These are phyloP conservation scores for Gastrophysa polygoni DNA, from an alignment of 2,888 invertebrate genomes.

Conservation along the genomic window DNA sequence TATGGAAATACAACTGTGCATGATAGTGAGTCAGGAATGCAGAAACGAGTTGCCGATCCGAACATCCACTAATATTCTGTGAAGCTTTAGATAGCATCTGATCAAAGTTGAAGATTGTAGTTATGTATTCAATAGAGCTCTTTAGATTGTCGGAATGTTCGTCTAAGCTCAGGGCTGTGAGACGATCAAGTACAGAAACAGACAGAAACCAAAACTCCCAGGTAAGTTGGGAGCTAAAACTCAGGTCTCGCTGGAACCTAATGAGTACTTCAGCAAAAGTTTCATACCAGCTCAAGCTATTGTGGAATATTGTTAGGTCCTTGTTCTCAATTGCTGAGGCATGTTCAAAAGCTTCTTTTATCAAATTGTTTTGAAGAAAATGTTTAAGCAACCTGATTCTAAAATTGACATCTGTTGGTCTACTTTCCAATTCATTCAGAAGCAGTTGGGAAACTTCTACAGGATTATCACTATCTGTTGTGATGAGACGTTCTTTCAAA, in stretches of 20 bases:
- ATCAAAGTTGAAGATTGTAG: constrained; percentile 75
- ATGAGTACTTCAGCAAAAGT: constrained; percentile 64
- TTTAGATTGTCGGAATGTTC: constrained; percentile 61
- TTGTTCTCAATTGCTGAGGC: constrained; percentile 74
- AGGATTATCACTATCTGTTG: constrained; percentile 66
- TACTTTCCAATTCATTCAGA: constrained; percentile 69
- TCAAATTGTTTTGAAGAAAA: constrained; percentile 70
- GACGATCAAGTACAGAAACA: constrained; percentile 69
- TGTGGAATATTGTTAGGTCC: constrained; percentile 63
- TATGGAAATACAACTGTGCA: constrained; percentile 80
- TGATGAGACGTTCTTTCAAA: constrained; percentile 73
- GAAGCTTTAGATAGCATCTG: constrained; percentile 65
- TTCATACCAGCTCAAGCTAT: constrained; percentile 69
- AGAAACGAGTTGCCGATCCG: constrained; percentile 60
- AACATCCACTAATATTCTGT: constrained; percentile 51
- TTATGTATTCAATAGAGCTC: constrained; percentile 62
- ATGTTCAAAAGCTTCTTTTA: constrained; percentile 79
- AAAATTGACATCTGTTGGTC: constrained; percentile 76
- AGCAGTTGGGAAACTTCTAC: constrained; percentile 70
- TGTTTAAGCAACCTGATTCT: constrained; percentile 76
- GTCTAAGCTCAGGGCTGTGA: constrained; percentile 64
- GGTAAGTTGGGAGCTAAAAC: constrained; percentile 55
- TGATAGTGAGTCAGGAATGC: constrained; percentile 75
- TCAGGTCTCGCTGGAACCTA: constrained; percentile 56
- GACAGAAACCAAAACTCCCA: constrained; percentile 73